Base-by-base conservation (phyloP, 2,888 invertebrate species). In the Orthosia cruda region DNA sequence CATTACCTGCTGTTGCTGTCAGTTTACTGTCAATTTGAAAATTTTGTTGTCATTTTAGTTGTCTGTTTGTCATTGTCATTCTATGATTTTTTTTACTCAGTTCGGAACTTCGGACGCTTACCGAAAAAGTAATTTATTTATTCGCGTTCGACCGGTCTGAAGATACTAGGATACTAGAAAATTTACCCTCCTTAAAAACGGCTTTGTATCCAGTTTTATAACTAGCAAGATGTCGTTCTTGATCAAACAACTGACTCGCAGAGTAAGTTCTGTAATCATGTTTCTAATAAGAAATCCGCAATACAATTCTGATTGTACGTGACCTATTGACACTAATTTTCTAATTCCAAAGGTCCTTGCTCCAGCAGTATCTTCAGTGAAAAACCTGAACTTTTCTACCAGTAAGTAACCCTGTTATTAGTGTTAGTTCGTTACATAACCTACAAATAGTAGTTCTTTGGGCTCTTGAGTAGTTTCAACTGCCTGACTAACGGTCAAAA, bases 331-430 rank as follows among this genome's bases (percentile, higher is more conserved):
- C 65, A 81, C 70, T 47, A 55, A 26, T 63, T 64, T 52, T 59
- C 45, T 58, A 32, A 62, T 68, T 77, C 26, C 59, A 66, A 57
- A 96, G 96, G 91, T 95, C 20, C 67, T 94, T 4, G 54, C 91
- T 11, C 95, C 96, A 54, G 91, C 91, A 0, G 72, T 93, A 59
- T 83, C 94, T 2, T 83, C 91, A 3, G 84, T 89, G 13, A 94
- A 92, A 80, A 93, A 85, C 65, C 80, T 90, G 2, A 93, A 93
- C 74, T 94, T 96, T 74, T 95, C 95, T 3, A 95, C 95, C 5
- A 93, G 96, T 96, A 91, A 95, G 95, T 94, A n/a, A 23, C 4
- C 13, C 50, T 45, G n/a, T 45, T 57, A 20, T 55, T 32, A 4
- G 1, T 16, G 50, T 12, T 54, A 26, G 16, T 77, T 71, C 72